These are phyloP conservation scores for Hyperoodon ampullatus DNA, from an alignment of 2,113 vertebrate species.

Conservation along the genomic window DNA sequence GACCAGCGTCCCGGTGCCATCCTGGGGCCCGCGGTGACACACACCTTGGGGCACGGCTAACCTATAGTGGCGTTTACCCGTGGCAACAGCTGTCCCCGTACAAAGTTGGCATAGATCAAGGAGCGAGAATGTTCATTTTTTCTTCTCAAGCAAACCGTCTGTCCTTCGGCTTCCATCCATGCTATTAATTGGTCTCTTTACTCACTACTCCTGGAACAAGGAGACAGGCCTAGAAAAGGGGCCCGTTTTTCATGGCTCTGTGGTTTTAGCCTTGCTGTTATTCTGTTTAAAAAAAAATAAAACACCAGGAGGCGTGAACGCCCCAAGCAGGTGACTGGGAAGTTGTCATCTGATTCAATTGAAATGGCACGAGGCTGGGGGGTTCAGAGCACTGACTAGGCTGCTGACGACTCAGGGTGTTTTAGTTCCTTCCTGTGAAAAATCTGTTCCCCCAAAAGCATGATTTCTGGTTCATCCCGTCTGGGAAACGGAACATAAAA, in stretches of 20 bases:
- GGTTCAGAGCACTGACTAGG: conserved; percentile 6
- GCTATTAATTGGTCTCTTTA: conserved; percentile 68
- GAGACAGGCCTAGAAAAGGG: conserved; percentile 55
- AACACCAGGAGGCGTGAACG: background rate
- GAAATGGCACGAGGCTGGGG: conserved; percentile 44
- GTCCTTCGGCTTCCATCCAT: conserved; percentile 65
- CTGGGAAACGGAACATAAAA: conserved; percentile 58
- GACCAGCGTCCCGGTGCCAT: conserved; percentile 52
- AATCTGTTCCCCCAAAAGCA: conserved; percentile 66
- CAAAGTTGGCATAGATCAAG: conserved; percentile 63
- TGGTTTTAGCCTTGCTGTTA: conserved; percentile 58
- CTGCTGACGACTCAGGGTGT: conserved; percentile 58
- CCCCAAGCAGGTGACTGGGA: conserved; percentile 56
- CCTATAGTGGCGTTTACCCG: conserved; percentile 30
- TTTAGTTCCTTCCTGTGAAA: conserved; percentile 64
- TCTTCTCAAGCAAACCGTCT: conserved; percentile 56
- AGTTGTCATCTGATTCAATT: conserved; percentile 48
- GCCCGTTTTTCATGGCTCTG: conserved; percentile 43
- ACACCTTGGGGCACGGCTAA: background rate
- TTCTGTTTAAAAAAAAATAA: background rate
- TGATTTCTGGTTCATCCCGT: conserved; percentile 67
- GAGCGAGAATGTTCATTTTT: conserved; percentile 70
- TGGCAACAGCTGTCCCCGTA: conserved; percentile 7
- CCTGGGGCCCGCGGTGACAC: conserved; percentile 2
- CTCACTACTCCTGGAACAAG: conserved; percentile 53